Conservation (phyloP, 1,140 invertebrate genomes). For the Pseudomyrmex gracilis region DNA sequence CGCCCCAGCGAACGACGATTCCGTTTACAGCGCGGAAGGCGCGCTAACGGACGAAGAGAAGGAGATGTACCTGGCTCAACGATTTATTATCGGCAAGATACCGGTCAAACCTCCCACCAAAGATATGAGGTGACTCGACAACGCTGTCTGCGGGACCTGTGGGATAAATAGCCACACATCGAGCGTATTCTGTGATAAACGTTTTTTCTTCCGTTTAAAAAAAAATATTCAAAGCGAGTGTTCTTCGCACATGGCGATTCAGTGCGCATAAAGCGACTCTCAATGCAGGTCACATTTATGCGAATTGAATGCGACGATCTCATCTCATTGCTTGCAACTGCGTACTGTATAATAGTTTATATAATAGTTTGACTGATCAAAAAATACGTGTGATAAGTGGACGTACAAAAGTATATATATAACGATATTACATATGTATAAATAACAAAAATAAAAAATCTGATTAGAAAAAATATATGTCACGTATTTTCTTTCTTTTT, state of each 20-base stretch:
- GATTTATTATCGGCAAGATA: constrained; percentile 79
- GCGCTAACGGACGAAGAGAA: constrained; percentile 81
- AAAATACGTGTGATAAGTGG: too few species aligned
- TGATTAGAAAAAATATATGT: too few species aligned
- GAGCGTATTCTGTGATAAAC: constrained; percentile 66
- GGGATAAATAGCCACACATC: constrained; percentile 15
- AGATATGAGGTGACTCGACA: constrained; percentile 77
- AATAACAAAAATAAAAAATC: too few species aligned
- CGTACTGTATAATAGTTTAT: too few species aligned
- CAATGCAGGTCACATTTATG: background rate
- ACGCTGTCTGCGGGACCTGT: background rate
- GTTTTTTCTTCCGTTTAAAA: background rate
- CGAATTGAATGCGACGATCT: background rate
- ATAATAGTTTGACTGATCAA: too few species aligned
- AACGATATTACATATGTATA: too few species aligned
- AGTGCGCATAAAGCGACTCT: background rate
- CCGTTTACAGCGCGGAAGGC: constrained; percentile 73
- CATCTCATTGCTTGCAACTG: background rate
- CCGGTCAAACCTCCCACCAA: constrained; percentile 80
- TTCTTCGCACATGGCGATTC: background rate
- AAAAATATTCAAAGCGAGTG: constrained; percentile 9
- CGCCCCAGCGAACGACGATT: constrained; percentile 73
- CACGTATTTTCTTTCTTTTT: too few species aligned
- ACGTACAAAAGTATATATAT: too few species aligned
- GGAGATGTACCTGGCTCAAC: constrained; percentile 72